Evolutionary conservation across 2,888 invertebrate species (phyloP), one percentile per base, ranked within the genome.

Genomic region (Prenolepis imparis): DNA sequence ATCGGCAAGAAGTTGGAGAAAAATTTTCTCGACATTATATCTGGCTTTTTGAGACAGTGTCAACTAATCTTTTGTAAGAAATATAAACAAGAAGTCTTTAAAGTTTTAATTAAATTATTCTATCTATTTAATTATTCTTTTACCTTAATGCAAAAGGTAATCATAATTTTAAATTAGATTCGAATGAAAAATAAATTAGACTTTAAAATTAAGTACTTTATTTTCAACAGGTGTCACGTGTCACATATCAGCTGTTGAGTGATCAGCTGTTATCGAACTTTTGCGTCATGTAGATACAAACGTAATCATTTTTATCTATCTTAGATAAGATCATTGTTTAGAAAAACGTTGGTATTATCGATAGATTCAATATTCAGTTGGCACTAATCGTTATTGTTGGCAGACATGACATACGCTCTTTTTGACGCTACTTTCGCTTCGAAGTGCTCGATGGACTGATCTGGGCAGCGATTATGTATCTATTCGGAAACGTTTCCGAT

Each of bases 321-420:
- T 28, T 44, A 67, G 67, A 18, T 48, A 44, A 67, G 1, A 28
- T 67, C 2, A 12, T n/a, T 24, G 3, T 64, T 12, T n/a, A 61
- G 11, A 11, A 64, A 21, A 41, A 39, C 2, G 4, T 64, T 21
- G 15, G 44, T 6, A 24, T 66, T 41, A 18, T 9, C 66, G 24
- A 66, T 6, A 8, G 21, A 39, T 21, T 1, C 2, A 15, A 41
- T 44, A 61, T 66, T 44, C 24, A 21, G 24, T 44, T 66, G n/a
- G 28, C 3, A 28, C n/a, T 32, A 48, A 12, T 12, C 32, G 18
- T 15, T 28, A 44, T 6, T 67, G 83, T 87, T 87, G 87, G 85
- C 74, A 85, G 73, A 67, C 68, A 1, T 52, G 52, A 6, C 0
- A 8, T n/a, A 8, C 6, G 18, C 6, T 48, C 6, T 1, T 6